These are phyloP conservation scores for Prionailurus bengalensis DNA, from an alignment of 2,113 vertebrate species.

Conservation along the genomic window DNA sequence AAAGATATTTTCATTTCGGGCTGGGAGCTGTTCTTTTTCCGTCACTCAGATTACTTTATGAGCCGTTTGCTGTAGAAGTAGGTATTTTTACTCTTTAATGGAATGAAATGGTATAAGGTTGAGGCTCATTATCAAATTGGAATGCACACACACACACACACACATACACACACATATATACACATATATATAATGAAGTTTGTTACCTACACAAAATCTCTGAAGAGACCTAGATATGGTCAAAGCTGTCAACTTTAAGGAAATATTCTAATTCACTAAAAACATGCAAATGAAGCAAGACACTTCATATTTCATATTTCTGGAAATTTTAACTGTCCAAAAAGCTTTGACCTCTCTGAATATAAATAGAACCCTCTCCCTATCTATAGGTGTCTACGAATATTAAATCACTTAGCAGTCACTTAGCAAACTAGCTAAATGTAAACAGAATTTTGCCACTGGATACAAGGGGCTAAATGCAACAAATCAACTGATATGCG, in stretches of 20 bases:
- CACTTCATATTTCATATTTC: constrained; percentile 39
- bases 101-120: constrained; percentile 66
- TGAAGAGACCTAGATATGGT: background rate
- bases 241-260: constrained; percentile 27
- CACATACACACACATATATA: background rate
- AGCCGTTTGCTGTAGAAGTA: constrained; percentile 77
- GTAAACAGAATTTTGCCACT: constrained; percentile 1
- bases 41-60: constrained; percentile 72
- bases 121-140: constrained; percentile 52
- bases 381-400: background rate
- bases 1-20: constrained; percentile 62
- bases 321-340: constrained; percentile 1
- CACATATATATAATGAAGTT: background rate
- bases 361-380: background rate
- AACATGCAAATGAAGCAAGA: constrained; percentile 33
- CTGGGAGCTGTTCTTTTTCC: constrained; percentile 76
- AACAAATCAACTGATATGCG: background rate
- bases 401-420: constrained; percentile 28
- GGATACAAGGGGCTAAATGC: background rate
- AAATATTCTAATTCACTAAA: constrained; percentile 38
- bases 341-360: constrained; percentile 9
- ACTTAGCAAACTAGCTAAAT: constrained; percentile 1
- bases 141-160: background rate
- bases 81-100: constrained; percentile 59
- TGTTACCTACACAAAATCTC: constrained; percentile 32